phyloP scores from a whole-genome alignment of 1,140 invertebrate genomes.

The Orchesella cincta region DNA sequence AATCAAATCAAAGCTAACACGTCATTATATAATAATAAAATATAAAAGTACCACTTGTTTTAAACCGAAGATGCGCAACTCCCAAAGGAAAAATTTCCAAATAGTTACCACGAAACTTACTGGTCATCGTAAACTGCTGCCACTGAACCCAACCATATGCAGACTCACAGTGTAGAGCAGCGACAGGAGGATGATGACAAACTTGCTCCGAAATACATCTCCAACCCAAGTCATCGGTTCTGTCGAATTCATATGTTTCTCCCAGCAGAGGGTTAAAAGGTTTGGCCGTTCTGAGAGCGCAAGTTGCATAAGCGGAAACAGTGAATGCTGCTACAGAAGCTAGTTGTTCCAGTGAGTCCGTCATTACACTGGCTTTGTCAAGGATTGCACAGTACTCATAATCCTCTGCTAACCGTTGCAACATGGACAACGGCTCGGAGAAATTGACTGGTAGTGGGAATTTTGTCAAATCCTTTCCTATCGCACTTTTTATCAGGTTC shows the following conservation, averaged over 20 bases:
- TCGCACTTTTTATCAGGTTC: conserved; percentile 89
- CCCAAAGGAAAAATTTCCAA: conserved; percentile 40
- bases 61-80: conserved; percentile 38
- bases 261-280: conserved; percentile 95
- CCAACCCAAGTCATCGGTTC: conserved; percentile 68
- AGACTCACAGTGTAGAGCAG: conserved; percentile 44
- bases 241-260: conserved; percentile 87
- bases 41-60: conserved; percentile 1
- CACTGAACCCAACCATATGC: conserved; percentile 38
- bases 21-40: neutral
- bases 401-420: conserved; percentile 92
- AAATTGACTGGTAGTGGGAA: conserved; percentile 97
- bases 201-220: conserved; percentile 59
- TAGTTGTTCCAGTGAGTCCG: conserved; percentile 76
- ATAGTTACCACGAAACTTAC: conserved; percentile 40
- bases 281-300: conserved; percentile 70
- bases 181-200: conserved; percentile 47
- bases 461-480: conserved; percentile 94
- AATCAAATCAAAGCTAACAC: no score
- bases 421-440: conserved; percentile 93
- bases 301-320: conserved; percentile 39
- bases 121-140: conserved; percentile 47
- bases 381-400: conserved; percentile 91
- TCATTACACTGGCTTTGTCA: conserved; percentile 71
- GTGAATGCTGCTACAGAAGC: conserved; percentile 52